Conservation (phyloP, 2,797 vertebrate genomes). For the Emydoidea blandingii region DNA sequence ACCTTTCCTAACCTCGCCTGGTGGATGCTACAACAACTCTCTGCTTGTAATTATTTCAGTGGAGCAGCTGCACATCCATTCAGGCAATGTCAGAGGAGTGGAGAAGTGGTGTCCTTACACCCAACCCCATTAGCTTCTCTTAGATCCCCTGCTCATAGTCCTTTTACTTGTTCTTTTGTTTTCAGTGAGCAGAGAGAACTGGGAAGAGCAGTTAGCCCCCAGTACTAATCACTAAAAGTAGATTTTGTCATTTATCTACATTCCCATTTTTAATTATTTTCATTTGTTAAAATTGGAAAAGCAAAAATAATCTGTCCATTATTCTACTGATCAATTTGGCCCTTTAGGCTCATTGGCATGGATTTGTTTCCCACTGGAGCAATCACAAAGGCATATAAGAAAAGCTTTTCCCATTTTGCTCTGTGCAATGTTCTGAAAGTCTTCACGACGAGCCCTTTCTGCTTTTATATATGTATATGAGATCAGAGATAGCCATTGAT, state of each 20-base stretch:
- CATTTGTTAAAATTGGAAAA: constrained; percentile 20
- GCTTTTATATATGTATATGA: accelerated
- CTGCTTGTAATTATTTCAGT: accelerated
- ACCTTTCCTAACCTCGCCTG: accelerated
- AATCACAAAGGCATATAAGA: constrained; percentile 5
- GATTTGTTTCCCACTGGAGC: constrained; percentile 48
- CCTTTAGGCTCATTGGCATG: constrained; percentile 56
- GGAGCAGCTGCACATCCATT: accelerated
- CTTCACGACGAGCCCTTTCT: background rate
- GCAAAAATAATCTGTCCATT: background rate
- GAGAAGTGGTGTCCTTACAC: background rate
- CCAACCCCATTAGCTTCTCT: background rate
- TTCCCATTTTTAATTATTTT: constrained; percentile 57
- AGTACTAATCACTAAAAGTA: constrained; percentile 6
- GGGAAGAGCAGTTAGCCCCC: background rate
- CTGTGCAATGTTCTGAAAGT: background rate
- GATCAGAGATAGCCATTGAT: background rate
- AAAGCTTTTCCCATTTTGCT: background rate
- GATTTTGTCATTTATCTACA: constrained; percentile 35
- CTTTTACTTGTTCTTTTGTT: background rate
- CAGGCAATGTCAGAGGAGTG: background rate
- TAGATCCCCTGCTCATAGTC: background rate
- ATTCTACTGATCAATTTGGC: constrained; percentile 47
- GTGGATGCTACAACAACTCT: accelerated
- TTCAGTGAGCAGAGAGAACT: background rate